Conservation (phyloP, 1,140 invertebrate species). For the Bilobella aurantiaca region DNA sequence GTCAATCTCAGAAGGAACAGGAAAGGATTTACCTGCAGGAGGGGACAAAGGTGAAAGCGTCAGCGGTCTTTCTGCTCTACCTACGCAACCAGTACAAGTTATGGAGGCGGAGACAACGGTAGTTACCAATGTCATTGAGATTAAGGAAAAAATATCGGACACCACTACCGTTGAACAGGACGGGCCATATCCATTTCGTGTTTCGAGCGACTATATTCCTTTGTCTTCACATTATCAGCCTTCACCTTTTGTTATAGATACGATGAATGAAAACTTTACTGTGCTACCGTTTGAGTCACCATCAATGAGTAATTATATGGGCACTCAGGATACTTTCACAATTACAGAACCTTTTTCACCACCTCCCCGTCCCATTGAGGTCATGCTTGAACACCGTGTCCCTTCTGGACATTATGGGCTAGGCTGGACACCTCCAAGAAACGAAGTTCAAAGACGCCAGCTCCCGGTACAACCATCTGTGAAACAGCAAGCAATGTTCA, state of each 20-base stretch:
- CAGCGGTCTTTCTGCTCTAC: too few relatives aligned
- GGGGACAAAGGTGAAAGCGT: too few relatives aligned
- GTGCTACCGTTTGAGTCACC: constrained; percentile 27
- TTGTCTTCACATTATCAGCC: constrained; percentile 16
- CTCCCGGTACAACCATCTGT: constrained; percentile 16
- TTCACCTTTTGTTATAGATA: constrained; percentile 20
- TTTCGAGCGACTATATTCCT: constrained; percentile 28
- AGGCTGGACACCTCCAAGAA: constrained; percentile 11
- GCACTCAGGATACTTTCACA: constrained; percentile 3
- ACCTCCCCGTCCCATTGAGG: constrained; percentile 16
- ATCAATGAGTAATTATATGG: constrained; percentile 17
- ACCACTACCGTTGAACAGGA: constrained; percentile 7
- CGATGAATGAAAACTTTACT: constrained; percentile 9
- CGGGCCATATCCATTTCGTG: constrained; percentile 9
- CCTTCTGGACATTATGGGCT: constrained; percentile 7
- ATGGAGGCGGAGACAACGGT: too few relatives aligned
- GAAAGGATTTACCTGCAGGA: too few relatives aligned
- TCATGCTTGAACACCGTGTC: constrained; percentile 2
- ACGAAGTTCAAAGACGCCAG: constrained; percentile 1
- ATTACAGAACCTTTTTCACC: constrained; percentile 29
- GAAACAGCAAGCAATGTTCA: constrained; percentile 7
- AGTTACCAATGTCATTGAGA: background rate
- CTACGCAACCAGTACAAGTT: too few relatives aligned
- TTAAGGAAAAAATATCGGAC: constrained; percentile 7
- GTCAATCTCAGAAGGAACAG: background rate